phyloP scores from a whole-genome alignment of 2,113 vertebrate species.

The Hippocampus guttulatus region DNA sequence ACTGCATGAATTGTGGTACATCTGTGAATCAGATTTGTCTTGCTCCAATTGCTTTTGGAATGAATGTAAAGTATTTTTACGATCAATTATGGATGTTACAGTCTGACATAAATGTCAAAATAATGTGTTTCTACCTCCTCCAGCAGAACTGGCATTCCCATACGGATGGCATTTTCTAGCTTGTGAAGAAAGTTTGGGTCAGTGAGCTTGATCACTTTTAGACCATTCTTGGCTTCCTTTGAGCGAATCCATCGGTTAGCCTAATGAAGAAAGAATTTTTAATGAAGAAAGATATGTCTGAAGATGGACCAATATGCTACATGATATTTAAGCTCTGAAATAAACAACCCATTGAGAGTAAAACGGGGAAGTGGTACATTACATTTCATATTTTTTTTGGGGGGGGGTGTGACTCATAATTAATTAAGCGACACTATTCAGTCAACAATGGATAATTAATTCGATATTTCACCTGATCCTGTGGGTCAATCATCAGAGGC shows the following conservation, averaged over 20 bases:
- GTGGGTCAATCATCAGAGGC: constrained; percentile 86
- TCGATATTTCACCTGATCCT: constrained; percentile 75
- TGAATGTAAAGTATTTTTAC: neutral
- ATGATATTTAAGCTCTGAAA: neutral
- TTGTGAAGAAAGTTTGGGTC: constrained; percentile 75
- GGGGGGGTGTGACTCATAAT: neutral
- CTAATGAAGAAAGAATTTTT: constrained; percentile 47
- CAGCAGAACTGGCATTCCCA: constrained; percentile 78
- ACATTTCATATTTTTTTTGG: neutral
- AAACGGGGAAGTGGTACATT: no score
- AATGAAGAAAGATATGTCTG: neutral
- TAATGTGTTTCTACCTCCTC: constrained; percentile 69
- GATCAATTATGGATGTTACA: neutral
- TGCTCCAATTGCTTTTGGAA: neutral
- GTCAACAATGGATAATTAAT: neutral
- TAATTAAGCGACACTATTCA: neutral
- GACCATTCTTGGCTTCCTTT: constrained; percentile 73
- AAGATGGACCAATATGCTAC: neutral
- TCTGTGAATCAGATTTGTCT: neutral
- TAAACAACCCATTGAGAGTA: no score
- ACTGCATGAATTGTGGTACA: neutral
- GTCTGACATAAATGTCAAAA: neutral
- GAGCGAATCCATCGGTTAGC: constrained; percentile 82
- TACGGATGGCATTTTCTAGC: constrained; percentile 78
- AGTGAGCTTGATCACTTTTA: constrained; percentile 82